Conservation (phyloP, 1,140 invertebrate species). For the Pygmarrhopalites habei region DNA sequence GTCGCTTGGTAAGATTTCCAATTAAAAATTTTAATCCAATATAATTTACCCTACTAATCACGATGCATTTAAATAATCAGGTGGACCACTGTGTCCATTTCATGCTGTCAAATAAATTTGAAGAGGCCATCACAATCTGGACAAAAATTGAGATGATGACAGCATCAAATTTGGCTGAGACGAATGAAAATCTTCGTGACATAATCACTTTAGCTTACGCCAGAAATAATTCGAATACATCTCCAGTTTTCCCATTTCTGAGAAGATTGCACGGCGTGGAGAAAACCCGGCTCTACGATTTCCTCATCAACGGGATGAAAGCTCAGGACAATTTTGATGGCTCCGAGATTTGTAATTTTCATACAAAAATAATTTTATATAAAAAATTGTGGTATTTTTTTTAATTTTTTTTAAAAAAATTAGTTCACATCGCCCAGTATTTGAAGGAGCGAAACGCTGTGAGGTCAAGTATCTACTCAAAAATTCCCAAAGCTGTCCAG, state of each 20-base stretch:
- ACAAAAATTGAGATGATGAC: background rate
- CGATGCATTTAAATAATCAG: too few relatives aligned
- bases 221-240: slow-evolving; percentile 5
- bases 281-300: slow-evolving; percentile 1
- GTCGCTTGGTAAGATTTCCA: too few relatives aligned
- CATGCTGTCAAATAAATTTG: background rate
- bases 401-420: too few relatives aligned
- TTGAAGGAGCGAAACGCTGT: slow-evolving; percentile 12
- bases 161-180: background rate
- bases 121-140: background rate
- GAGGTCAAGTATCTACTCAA: background rate
- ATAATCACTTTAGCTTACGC: slow-evolving; percentile 1
- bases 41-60: too few relatives aligned
- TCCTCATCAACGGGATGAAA: slow-evolving; percentile 11
- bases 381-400: too few relatives aligned
- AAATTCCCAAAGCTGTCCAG: slow-evolving; percentile 10
- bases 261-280: background rate
- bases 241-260: slow-evolving; percentile 4
- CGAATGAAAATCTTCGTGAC: background rate
- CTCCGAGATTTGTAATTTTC: background rate
- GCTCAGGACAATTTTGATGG: slow-evolving; percentile 6
- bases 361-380: too few relatives aligned
- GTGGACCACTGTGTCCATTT: slow-evolving; percentile 5
- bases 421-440: slow-evolving; percentile 12
- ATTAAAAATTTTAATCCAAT: too few relatives aligned